Evolutionary conservation across 2,113 vertebrate genomes (phyloP).

Genomic region (Setophaga petechia): DNA sequence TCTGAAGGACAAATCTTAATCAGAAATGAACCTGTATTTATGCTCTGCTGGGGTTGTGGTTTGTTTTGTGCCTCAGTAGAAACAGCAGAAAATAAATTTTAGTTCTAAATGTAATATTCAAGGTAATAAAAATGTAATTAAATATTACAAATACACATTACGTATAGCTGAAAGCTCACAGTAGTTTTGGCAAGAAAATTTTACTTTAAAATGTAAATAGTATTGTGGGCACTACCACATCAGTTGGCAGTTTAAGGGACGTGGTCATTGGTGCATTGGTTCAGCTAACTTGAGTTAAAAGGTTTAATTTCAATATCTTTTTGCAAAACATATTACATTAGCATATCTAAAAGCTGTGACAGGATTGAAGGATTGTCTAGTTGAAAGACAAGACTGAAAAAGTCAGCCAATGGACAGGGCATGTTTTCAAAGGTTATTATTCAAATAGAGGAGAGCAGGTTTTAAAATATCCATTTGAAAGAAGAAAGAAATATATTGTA

Average conservation of each 20-base stretch:
- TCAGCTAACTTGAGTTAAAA: slow-evolving; percentile 15
- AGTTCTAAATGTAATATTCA: neutral
- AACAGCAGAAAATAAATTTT: neutral
- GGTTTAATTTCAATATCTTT: slow-evolving; percentile 19
- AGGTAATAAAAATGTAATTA: too few species aligned
- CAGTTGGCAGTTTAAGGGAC: neutral
- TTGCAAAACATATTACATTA: slow-evolving; percentile 12
- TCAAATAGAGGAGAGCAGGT: neutral
- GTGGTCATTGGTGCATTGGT: neutral
- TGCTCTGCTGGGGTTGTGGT: neutral
- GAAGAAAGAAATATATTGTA: neutral
- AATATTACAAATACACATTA: neutral
- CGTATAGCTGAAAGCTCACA: neutral
- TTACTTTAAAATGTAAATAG: neutral
- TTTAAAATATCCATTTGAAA: neutral
- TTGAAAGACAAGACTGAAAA: slow-evolving; percentile 3
- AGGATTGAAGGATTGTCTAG: neutral
- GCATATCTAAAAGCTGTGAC: neutral
- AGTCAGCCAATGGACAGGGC: neutral
- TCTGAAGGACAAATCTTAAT: neutral
- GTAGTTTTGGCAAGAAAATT: neutral
- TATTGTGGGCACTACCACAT: neutral
- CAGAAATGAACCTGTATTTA: neutral
- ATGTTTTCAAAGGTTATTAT: neutral
- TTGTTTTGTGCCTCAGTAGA: neutral